Percentiles rank a stretch among this genome's conserved stretches.
These are phyloP conservation scores for Dasysyrphus albostriatus DNA, from an alignment of 2,888 invertebrate species.

Conservation along the genomic window DNA sequence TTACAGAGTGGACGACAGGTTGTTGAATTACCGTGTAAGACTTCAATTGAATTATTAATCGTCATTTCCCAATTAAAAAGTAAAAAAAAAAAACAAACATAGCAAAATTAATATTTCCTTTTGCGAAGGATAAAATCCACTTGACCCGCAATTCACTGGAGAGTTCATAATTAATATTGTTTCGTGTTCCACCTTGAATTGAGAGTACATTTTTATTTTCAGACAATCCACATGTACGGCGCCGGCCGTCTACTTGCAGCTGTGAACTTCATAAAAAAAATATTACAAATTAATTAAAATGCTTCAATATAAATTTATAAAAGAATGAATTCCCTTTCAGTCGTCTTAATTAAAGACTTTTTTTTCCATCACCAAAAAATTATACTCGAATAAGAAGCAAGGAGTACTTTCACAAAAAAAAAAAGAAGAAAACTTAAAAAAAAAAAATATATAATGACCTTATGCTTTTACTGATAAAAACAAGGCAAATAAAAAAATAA, in stretches of 20 bases:
- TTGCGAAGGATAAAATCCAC: not conserved
- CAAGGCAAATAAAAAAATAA: not conserved
- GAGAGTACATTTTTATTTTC: not conserved
- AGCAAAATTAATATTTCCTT: not conserved
- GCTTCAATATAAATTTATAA: not conserved
- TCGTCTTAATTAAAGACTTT: constrained; percentile 8
- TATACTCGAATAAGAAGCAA: not conserved
- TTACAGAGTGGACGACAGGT: not conserved
- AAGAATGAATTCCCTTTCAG: constrained; percentile 6
- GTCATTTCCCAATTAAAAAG: not conserved
- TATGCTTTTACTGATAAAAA: not conserved
- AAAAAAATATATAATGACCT: constrained; percentile 7
- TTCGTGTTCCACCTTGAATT: not conserved
- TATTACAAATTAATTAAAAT: constrained; percentile 16
- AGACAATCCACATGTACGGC: not conserved
- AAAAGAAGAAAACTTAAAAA: not conserved
- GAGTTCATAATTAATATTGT: not conserved
- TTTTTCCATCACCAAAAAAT: not conserved
- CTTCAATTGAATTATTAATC: not conserved
- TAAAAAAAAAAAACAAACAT: not conserved
- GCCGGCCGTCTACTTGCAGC: not conserved
- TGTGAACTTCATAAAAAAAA: constrained; percentile 2
- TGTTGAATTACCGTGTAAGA: not conserved
- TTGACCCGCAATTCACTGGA: not conserved
- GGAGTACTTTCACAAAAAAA: not conserved